These are phyloP conservation scores for Tuberolachnus salignus DNA, from an alignment of 2,888 invertebrate genomes.

Conservation along the genomic window DNA sequence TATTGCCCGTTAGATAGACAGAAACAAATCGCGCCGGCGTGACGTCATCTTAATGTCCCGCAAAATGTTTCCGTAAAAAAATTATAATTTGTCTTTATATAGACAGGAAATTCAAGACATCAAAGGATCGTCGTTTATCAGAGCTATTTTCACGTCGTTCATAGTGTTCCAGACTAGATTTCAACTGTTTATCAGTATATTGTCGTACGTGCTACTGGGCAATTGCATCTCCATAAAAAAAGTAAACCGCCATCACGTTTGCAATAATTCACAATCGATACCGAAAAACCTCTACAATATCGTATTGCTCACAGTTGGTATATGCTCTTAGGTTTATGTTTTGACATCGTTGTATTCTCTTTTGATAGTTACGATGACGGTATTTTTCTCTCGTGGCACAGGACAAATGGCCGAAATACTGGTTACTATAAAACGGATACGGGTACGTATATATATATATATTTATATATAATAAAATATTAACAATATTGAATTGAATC, in stretches of 20 bases:
- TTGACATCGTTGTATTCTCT: constrained; percentile 64
- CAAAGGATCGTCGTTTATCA: constrained; percentile 72
- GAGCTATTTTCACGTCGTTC: constrained; percentile 75
- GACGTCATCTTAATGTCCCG: no score
- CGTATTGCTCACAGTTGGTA: no score
- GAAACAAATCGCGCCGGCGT: no score
- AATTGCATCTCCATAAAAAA: constrained; percentile 72
- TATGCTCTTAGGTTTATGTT: constrained; percentile 59
- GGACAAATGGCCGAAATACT: constrained; percentile 70
- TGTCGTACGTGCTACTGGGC: constrained; percentile 73
- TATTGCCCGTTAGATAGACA: no score
- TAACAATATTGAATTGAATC: no score
- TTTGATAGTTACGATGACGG: constrained; percentile 62
- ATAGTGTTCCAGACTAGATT: constrained; percentile 81
- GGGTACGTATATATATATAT: constrained; percentile 63
- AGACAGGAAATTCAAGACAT: constrained; percentile 76
- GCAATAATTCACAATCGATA: no score
- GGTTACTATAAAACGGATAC: constrained; percentile 70
- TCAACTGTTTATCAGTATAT: constrained; percentile 76
- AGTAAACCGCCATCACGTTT: not conserved
- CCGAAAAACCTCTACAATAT: no score
- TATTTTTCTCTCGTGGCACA: constrained; percentile 67
- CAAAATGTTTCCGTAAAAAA: no score
- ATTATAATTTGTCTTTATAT: no score
- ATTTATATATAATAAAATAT: constrained; percentile 60